phyloP scores from a whole-genome alignment of 2,113 vertebrate genomes.

The Rhinoderma darwinii region DNA sequence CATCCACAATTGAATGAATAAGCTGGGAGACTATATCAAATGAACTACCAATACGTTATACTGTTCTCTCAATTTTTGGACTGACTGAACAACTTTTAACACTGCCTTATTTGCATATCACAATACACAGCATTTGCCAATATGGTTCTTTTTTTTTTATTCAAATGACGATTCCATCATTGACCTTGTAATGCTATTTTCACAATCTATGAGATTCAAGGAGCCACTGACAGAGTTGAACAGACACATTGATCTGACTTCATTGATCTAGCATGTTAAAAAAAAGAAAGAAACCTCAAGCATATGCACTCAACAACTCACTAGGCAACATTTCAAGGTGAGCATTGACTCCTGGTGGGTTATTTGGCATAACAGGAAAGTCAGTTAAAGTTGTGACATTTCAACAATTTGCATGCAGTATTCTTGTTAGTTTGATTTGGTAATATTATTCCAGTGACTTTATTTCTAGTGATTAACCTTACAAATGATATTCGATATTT shows the following conservation, averaged over 20 bases:
- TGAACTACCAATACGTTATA: slow-evolving; percentile 2
- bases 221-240: slow-evolving; percentile 44
- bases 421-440: neutral
- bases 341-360: neutral
- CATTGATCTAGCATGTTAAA: slow-evolving; percentile 29
- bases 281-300: slow-evolving; percentile 38
- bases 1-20: slow-evolving; percentile 32
- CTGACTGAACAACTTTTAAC: neutral
- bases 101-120: neutral
- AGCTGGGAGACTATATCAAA: neutral
- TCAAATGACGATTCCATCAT: slow-evolving; percentile 25
- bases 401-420: neutral
- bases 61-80: neutral
- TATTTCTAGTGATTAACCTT: neutral
- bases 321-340: slow-evolving; percentile 36
- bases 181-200: slow-evolving; percentile 52
- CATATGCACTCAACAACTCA: slow-evolving; percentile 19
- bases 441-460: neutral
- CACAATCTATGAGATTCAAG: slow-evolving; percentile 44
- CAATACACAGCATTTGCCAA: slow-evolving; percentile 21
- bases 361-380: slow-evolving; percentile 14
- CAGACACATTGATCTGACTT: slow-evolving; percentile 46
- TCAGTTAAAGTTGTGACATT: slow-evolving; percentile 9
- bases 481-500: neutral
- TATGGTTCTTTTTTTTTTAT: slow-evolving; percentile 7